Percentiles rank a stretch among this genome's conserved stretches.
Conservation (phyloP, 2,888 invertebrate species). For the Ophraella communa region DNA sequence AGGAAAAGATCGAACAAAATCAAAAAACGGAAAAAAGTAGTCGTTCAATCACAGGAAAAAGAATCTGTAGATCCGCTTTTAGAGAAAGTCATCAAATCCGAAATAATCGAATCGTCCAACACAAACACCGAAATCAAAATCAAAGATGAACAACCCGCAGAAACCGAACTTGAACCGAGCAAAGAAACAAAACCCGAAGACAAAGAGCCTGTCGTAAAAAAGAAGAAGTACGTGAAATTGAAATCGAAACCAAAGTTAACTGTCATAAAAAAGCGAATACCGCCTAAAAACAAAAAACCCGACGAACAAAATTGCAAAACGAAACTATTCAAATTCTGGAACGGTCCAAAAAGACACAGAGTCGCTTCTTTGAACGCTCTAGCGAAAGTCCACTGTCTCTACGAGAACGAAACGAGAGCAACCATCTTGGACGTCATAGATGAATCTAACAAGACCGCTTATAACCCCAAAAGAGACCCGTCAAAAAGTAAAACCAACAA, state of each 20-base stretch:
- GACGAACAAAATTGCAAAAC: slow-evolving; percentile 40
- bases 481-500: slow-evolving; percentile 14
- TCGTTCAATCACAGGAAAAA: background rate
- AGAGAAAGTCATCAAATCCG: slow-evolving; percentile 4
- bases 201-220: slow-evolving; percentile 1
- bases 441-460: slow-evolving; percentile 28
- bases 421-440: slow-evolving; percentile 64
- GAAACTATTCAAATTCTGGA: slow-evolving; percentile 69
- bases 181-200: slow-evolving; percentile 37
- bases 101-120: background rate
- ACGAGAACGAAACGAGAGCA: slow-evolving; percentile 84
- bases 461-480: slow-evolving; percentile 22
- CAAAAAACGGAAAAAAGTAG: slow-evolving; percentile 15
- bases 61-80: background rate
- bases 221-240: slow-evolving; percentile 31
- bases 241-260: slow-evolving; percentile 41
- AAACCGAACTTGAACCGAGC: slow-evolving; percentile 42
- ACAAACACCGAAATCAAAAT: slow-evolving; percentile 18
- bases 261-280: slow-evolving; percentile 40
- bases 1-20: slow-evolving; percentile 20
- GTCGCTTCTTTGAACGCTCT: slow-evolving; percentile 89
- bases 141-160: slow-evolving; percentile 24
- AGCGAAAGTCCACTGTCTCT: slow-evolving; percentile 89
- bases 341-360: slow-evolving; percentile 80
- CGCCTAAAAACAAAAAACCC: slow-evolving; percentile 25